Conservation (phyloP, 2,888 invertebrate genomes). For the Zhuqinia jingwanae region DNA sequence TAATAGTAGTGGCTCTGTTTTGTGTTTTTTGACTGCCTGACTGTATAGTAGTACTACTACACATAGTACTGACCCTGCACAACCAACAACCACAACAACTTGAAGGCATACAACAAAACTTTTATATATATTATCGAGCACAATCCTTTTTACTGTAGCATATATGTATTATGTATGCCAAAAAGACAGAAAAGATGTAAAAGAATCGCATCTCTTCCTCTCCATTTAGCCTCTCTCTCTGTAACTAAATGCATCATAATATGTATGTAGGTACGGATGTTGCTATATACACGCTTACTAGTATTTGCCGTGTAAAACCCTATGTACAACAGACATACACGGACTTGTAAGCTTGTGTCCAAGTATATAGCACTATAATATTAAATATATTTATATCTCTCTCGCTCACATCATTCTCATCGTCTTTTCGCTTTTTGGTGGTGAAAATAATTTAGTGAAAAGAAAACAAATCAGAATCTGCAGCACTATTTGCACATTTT, state of each 20-base stretch:
- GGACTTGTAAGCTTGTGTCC: not conserved
- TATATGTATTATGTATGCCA: too few species aligned
- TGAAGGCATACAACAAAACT: not conserved
- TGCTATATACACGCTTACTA: too few species aligned
- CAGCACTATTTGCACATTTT: not conserved
- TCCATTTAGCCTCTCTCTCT: not conserved
- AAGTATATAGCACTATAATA: not conserved
- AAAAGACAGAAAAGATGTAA: not conserved
- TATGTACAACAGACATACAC: not conserved
- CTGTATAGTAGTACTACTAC: slow-evolving; percentile 48
- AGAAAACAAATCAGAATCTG: slow-evolving; percentile 43
- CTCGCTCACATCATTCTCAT: not conserved
- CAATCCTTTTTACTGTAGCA: not conserved
- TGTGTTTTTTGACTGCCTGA: slow-evolving; percentile 50
- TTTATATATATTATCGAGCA: not conserved
- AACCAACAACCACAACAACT: slow-evolving; percentile 42
- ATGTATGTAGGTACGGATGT: too few species aligned
- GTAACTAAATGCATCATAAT: not conserved
- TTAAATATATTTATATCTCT: not conserved
- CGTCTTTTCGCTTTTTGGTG: not conserved
- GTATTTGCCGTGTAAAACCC: too few species aligned
- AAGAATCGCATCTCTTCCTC: not conserved
- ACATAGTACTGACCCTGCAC: slow-evolving; percentile 65
- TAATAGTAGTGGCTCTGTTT: too few species aligned
- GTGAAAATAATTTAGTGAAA: slow-evolving; percentile 36